These are phyloP conservation scores for Ecdyonurus torrentis DNA, from an alignment of 2,888 invertebrate species.

Conservation along the genomic window DNA sequence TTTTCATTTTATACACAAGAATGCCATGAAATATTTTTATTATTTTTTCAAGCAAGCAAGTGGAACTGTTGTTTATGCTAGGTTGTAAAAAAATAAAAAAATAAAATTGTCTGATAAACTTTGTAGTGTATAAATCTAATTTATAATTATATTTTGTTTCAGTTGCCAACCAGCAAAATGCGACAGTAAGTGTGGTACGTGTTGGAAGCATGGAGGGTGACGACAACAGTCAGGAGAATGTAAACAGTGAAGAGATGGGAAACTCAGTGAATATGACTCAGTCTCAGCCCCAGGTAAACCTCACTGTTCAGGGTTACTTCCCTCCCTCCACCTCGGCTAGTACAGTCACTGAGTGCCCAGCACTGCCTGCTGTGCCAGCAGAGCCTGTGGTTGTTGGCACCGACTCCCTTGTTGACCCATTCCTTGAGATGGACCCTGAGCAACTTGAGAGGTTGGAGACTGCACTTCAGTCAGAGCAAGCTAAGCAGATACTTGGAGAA, in stretches of 20 bases:
- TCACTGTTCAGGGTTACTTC: slow-evolving; percentile 48
- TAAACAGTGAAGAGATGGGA: background rate
- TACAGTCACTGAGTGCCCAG: slow-evolving; percentile 1
- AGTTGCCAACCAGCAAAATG: slow-evolving; percentile 17
- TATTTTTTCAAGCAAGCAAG: no score
- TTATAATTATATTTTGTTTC: no score
- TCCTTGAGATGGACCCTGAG: slow-evolving; percentile 33
- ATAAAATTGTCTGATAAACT: no score
- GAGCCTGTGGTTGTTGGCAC: background rate
- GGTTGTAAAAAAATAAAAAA: no score
- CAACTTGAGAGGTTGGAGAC: slow-evolving; percentile 32
- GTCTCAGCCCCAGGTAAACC: slow-evolving; percentile 41
- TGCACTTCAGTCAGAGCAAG: slow-evolving; percentile 33
- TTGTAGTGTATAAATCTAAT: no score
- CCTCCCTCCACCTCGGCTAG: slow-evolving; percentile 21
- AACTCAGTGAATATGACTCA: no score
- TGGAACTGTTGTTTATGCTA: no score
- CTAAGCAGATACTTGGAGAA: slow-evolving; percentile 33
- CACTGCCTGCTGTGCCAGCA: background rate
- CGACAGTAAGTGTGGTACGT: slow-evolving; percentile 18
- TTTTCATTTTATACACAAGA: no score
- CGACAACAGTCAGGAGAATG: slow-evolving; percentile 12
- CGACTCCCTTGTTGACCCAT: slow-evolving; percentile 22
- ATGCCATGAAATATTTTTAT: no score
- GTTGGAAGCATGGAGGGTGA: slow-evolving; percentile 25